phyloP scores from a whole-genome alignment of 2,888 invertebrate genomes.

The Operophtera brumata region DNA sequence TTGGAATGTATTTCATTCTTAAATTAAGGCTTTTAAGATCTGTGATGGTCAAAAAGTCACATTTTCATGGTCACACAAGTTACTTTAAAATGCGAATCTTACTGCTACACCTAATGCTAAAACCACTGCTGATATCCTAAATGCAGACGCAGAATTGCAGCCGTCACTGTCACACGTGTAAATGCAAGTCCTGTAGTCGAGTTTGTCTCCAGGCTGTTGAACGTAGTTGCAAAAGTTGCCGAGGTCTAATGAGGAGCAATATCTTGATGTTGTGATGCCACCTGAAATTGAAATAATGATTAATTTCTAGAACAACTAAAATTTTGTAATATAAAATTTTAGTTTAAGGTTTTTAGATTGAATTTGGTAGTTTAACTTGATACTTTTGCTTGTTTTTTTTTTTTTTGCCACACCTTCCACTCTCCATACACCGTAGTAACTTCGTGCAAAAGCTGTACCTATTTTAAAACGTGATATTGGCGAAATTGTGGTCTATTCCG shows the following conservation, averaged over 20 bases:
- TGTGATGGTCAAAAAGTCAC: conserved; percentile 4
- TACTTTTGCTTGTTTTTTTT: too few species aligned
- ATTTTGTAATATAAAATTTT: too few species aligned
- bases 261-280: conserved; percentile 93
- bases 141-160: conserved; percentile 84
- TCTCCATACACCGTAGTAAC: too few species aligned
- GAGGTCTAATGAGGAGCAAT: conserved; percentile 91
- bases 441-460: too few species aligned
- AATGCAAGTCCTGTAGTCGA: conserved; percentile 92
- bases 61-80: not conserved
- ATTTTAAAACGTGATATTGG: too few species aligned
- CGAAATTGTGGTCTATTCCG: too few species aligned
- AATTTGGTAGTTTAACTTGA: too few species aligned
- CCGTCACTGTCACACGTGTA: conserved; percentile 91
- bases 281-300: conserved; percentile 80
- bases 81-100: conserved; percentile 32
- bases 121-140: conserved; percentile 42
- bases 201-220: conserved; percentile 89
- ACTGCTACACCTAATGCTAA: conserved; percentile 36
- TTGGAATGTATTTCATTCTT: conserved; percentile 6
- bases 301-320: too few species aligned
- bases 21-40: not conserved
- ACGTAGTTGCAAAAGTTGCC: conserved; percentile 96
- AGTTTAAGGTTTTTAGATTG: too few species aligned
- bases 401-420: too few species aligned